phyloP scores from a whole-genome alignment of 2,113 vertebrate species.

The Apus apus region DNA sequence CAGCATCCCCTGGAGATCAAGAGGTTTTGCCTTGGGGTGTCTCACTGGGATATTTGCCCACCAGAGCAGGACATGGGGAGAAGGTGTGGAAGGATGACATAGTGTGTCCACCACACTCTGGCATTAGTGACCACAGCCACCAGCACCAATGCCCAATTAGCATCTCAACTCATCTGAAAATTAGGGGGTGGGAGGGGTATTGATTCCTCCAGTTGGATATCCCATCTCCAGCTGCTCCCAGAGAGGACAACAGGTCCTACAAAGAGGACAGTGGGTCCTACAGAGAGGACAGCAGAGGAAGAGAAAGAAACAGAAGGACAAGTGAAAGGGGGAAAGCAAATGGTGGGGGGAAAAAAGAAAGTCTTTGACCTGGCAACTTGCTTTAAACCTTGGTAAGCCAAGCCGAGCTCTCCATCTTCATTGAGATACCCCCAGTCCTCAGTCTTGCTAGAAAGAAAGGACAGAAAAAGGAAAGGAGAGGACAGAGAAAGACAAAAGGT shows the following conservation, averaged over 20 bases:
- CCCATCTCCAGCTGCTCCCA: background rate
- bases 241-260: background rate
- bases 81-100: background rate
- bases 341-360: background rate
- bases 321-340: background rate
- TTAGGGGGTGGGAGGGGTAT: background rate
- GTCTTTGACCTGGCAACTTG: conserved; percentile 90
- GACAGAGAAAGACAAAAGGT: conserved; percentile 64
- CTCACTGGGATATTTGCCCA: background rate
- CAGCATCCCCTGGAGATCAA: background rate
- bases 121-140: background rate
- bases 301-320: background rate
- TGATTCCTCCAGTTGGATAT: background rate
- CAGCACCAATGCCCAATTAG: background rate
- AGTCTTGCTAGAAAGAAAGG: conserved; percentile 84
- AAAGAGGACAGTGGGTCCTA: background rate
- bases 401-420: conserved; percentile 93
- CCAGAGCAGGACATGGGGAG: background rate
- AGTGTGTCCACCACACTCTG: accelerated
- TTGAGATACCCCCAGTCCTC: conserved; percentile 92
- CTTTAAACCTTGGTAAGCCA: conserved; percentile 95
- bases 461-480: conserved; percentile 59
- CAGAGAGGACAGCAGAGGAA: background rate
- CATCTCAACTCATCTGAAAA: background rate
- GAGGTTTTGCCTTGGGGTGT: accelerated